These are phyloP conservation scores for Anas platyrhynchos DNA, from an alignment of 2,113 vertebrate genomes.

Conservation along the genomic window DNA sequence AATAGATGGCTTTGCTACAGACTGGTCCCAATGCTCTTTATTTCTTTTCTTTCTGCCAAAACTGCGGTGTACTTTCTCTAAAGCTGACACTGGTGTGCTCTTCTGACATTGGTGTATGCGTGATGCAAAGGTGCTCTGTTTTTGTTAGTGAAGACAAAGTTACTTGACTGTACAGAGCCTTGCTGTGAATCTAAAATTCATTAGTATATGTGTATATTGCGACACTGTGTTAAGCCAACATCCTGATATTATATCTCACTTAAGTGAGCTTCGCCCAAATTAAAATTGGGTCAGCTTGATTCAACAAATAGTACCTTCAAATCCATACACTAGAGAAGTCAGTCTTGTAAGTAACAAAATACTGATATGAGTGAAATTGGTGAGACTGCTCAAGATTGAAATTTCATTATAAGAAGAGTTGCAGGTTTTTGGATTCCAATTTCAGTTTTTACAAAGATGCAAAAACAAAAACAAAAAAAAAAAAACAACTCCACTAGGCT, in stretches of 20 bases:
- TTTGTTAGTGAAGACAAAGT: neutral
- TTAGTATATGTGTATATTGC: neutral
- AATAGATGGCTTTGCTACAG: conserved; percentile 48
- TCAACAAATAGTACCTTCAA: neutral
- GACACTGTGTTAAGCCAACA: neutral
- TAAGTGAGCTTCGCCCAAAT: neutral
- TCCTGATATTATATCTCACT: neutral
- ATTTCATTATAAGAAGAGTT: neutral
- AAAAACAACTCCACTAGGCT: neutral
- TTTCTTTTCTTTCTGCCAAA: neutral
- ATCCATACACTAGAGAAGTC: neutral
- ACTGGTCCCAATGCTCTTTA: neutral
- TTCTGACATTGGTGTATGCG: neutral
- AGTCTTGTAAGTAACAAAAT: neutral
- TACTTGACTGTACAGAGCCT: neutral
- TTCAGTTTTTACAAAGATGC: neutral
- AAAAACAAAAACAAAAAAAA: neutral
- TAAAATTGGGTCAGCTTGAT: neutral
- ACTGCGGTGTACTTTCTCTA: neutral
- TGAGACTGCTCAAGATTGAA: neutral
- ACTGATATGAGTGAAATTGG: neutral
- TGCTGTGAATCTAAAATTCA: neutral
- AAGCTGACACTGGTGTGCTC: neutral
- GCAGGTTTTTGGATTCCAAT: neutral
- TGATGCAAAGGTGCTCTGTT: neutral